Evolutionary conservation across 2,888 invertebrate genomes (phyloP), one percentile per base, ranked within the genome.

Genomic region (Watsonalla binaria): DNA sequence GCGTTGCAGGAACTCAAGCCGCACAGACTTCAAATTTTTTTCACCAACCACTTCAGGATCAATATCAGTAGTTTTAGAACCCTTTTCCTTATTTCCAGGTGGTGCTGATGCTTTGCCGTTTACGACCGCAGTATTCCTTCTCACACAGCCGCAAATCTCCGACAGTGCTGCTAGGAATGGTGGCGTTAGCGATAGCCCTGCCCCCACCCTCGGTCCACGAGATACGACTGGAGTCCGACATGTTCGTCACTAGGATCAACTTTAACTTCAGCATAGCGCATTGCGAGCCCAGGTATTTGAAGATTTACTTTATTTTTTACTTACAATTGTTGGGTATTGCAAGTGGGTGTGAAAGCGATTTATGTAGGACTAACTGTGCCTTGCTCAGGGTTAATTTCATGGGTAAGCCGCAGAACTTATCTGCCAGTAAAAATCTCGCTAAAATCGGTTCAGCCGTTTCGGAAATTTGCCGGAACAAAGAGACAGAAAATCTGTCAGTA

Each of bases 121-220:
- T 98, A 66, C 94, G 98, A 79, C 97, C 98, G 14, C 98, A 98
- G 87, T 96, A 97, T 85, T 96, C 96, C 57, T 98, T 97, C 90
- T 96, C 97, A 9, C 96, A 97, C 86, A 95, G 96, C 65, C 93
- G 97, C 74, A 97, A 97, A 86, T 93, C 96, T 0, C 95, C 96
- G 52, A 96, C 97, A 11, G 95, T 96, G 6, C 92, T 97, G 37
- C 88, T 99, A 68, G 98, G 98, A 33, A 96, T 98, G 96, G 98
- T 98, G 55, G 98, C 97, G 5, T 82, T 99, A 70, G 99, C 98
- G 65, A 98, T 99, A 68, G 99, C 98, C 8, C 92, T 99, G 65
- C 99, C 99, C 48, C 98, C 99, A 9, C 98, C 99, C 9, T 98
- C 98, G 62, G 97, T 99, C 63, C 98, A 99, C 81, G 99, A 99